These are phyloP conservation scores for Coremacera marginata DNA, from an alignment of 2,888 invertebrate species.

Conservation along the genomic window DNA sequence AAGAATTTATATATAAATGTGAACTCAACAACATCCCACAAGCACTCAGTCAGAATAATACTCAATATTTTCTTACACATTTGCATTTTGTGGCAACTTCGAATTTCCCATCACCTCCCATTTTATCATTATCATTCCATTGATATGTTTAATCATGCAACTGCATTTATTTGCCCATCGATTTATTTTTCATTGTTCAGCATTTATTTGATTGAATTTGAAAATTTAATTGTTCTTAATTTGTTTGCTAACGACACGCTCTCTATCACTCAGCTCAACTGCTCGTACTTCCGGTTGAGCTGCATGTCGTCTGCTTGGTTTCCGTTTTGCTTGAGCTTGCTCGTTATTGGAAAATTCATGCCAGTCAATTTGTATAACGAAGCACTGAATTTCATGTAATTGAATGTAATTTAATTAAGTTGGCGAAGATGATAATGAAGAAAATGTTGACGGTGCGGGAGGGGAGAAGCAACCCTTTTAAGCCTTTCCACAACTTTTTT, in stretches of 20 bases:
- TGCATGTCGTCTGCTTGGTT: neutral
- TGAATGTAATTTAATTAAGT: conserved; percentile 29
- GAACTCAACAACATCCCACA: no score
- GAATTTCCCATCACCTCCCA: no score
- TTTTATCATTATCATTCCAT: neutral
- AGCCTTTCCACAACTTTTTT: neutral
- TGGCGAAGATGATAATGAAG: neutral
- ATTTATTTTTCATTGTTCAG: conserved; percentile 27
- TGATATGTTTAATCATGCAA: neutral
- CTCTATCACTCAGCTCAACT: neutral
- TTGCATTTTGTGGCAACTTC: neutral
- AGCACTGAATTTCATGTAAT: conserved; percentile 6
- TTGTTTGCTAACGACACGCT: conserved; percentile 29
- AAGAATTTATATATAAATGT: no score
- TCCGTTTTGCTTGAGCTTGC: no score
- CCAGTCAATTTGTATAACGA: conserved; percentile 7
- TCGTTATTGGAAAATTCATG: no score
- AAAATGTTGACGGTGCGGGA: neutral
- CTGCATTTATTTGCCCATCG: conserved; percentile 6
- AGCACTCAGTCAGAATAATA: no score
- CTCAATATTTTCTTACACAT: no score
- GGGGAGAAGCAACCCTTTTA: neutral
- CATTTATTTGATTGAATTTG: conserved; percentile 26
- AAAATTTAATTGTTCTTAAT: conserved; percentile 28
- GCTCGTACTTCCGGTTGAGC: conserved; percentile 5